Evolutionary conservation across 2,113 vertebrate genomes (phyloP).

Genomic region (Verasper variegatus): DNA sequence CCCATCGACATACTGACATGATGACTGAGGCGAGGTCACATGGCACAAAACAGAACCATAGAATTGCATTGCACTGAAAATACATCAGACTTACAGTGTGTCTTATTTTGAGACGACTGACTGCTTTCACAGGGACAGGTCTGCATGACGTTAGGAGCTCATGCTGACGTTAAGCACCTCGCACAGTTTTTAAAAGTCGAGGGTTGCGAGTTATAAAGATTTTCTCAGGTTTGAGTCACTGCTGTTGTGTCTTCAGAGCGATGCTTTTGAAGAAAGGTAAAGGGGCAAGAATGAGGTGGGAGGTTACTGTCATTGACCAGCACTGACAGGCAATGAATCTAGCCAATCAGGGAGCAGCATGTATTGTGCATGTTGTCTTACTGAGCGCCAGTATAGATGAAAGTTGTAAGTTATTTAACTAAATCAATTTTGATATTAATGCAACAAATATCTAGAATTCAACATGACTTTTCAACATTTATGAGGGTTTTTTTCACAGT

Average conservation of each 20-base stretch:
- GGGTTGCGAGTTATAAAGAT: background rate
- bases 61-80: slow-evolving; percentile 57
- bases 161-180: background rate
- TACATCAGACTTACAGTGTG: slow-evolving; percentile 9
- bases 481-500: background rate
- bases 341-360: slow-evolving; percentile 50
- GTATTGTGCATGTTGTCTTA: background rate
- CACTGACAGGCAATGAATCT: slow-evolving; percentile 41
- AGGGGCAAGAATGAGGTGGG: background rate
- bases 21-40: slow-evolving; percentile 50
- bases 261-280: slow-evolving; percentile 20
- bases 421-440: background rate
- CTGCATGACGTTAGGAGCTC: background rate
- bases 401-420: background rate
- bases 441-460: background rate
- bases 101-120: background rate
- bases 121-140: background rate
- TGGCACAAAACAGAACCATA: slow-evolving; percentile 50
- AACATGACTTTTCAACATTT: background rate
- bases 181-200: background rate
- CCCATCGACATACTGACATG: slow-evolving; percentile 23
- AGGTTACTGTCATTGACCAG: slow-evolving; percentile 17
- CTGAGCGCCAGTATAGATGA: background rate
- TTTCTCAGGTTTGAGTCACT: background rate
- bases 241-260: slow-evolving; percentile 2